Base-by-base conservation (phyloP, 1,140 invertebrate genomes). In the Penaeus indicus region DNA sequence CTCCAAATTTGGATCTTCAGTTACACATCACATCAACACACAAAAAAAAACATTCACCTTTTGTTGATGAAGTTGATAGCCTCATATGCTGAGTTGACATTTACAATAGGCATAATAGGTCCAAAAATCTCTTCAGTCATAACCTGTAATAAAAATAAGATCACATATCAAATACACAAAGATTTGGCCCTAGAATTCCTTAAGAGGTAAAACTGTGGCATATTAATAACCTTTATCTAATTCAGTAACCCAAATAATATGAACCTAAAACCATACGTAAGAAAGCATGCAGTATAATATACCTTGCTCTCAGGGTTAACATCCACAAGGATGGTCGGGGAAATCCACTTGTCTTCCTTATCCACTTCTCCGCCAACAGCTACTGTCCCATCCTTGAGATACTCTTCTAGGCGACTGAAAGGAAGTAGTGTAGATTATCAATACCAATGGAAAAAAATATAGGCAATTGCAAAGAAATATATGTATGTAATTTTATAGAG, bases 61-160 rank as follows among this genome's bases (percentile, higher is more conserved):
- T 92, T 92, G 91, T 97, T 97, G 89, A 97, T 97, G 91, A 97
- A 97, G 90, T 96, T 95, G 81, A 99, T 97, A 0, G 98, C 98
- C 93, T 98, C 97, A 89, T 96, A 79, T 22, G 90, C 85, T 92
- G 90, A 92, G 89, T 90, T 95, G 3, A 98, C 94, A 85, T 94
- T 96, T 7, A 98, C 92, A 91, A 99, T 97, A 8, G 98, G 98
- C 89, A 99, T 94, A 92, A 99, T 95, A 11, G 98, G 98, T 11
- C 98, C 98, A 94, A 99, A 99, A 92, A 99, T 98, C 94, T 98
- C 98, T 90, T 98, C 97, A 91, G 96, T 94, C 98, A 99, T 99
- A 18, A 98, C 77, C 91, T 92, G 10, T 93, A 92, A 42, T 47
- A 32, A 77, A 60, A 75, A 22, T 82, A 82, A 1, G n/a, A 13